Base-by-base conservation (phyloP, 2,797 vertebrate species). In the Carduelis carduelis region DNA sequence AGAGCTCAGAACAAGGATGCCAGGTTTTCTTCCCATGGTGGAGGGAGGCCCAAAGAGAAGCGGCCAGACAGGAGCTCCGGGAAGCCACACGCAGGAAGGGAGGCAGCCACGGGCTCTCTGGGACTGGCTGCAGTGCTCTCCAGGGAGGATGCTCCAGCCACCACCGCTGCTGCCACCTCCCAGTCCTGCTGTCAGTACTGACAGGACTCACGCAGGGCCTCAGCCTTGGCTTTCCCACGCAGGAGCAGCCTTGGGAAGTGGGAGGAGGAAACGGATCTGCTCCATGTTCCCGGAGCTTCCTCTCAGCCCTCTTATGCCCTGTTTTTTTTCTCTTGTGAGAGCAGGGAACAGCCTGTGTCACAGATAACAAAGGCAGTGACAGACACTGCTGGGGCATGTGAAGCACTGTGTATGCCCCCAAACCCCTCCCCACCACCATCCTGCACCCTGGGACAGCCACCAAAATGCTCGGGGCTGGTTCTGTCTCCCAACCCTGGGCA, bases 211-310 rank as follows among this genome's bases (percentile, higher is more conserved):
- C 8, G 7, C 9, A 1, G 41, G 6, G 83, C 72, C 46, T n/a
- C 5, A 1, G 59, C 69, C 71, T 83, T 43, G 71, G 55, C 64
- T 95, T 90, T 96, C 90, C 86, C 85, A 94, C 1, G 4, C 5
- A 7, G 60, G 23, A 91, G 32, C 56, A 85, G 72, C 90, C 92
- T 88, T 75, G 83, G 93, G 93, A 96, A 93, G 79, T 3, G 1
- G 68, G 76, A 93, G 90, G 69, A 91, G 76, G 90, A 95, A 93
- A 79, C 10, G 4, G 76, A 83, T 79, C 93, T 66, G 82, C 79
- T 84, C 75, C 8, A 0, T 74, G 66, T 93, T 85, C 79, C 79
- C 5, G 0, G 21, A 1, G 2, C 56, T 95, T 95, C 90, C 92
- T 91, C 46, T 76, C 8, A 4, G 23, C 56, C 60, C 43, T 15